Percentiles rank a stretch among this genome's conserved stretches.
These are phyloP conservation scores for Listrodromus nycthemerus DNA, from an alignment of 2,888 invertebrate genomes.

Conservation along the genomic window DNA sequence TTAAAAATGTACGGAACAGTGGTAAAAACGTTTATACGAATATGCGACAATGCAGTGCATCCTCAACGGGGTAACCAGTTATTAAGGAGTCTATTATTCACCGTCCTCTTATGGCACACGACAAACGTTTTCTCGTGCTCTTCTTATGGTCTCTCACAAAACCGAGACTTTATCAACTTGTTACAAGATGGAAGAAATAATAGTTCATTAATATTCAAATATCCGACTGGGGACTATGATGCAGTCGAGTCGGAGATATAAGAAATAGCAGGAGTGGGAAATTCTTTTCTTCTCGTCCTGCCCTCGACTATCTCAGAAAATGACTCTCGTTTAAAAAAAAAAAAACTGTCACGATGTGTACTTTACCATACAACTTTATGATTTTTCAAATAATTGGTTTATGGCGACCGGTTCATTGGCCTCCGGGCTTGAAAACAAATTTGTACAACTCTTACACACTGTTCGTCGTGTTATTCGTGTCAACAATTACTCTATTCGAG, in stretches of 20 bases:
- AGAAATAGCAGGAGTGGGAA: background rate
- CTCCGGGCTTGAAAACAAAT: conserved; percentile 42
- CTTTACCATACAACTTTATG: conserved; percentile 52
- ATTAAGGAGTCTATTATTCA: background rate
- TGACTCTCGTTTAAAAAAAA: background rate
- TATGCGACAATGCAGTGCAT: background rate
- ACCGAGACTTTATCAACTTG: background rate
- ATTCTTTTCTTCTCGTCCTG: background rate
- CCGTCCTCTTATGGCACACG: background rate
- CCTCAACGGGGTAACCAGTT: background rate
- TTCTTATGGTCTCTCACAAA: background rate
- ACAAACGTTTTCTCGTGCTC: background rate
- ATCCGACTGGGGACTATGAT: background rate
- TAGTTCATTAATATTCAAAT: background rate
- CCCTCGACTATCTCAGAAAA: background rate
- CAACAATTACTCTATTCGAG: conserved; percentile 49
- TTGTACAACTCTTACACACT: conserved; percentile 63
- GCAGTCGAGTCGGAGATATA: background rate
- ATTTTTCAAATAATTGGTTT: conserved; percentile 54
- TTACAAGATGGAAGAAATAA: background rate
- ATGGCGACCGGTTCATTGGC: conserved; percentile 64
- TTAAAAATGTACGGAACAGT: background rate
- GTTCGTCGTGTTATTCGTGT: conserved; percentile 50
- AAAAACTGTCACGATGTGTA: background rate
- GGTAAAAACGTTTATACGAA: background rate